Base-by-base conservation (phyloP, 2,888 invertebrate species). In the Parnassius mnemosyne region DNA sequence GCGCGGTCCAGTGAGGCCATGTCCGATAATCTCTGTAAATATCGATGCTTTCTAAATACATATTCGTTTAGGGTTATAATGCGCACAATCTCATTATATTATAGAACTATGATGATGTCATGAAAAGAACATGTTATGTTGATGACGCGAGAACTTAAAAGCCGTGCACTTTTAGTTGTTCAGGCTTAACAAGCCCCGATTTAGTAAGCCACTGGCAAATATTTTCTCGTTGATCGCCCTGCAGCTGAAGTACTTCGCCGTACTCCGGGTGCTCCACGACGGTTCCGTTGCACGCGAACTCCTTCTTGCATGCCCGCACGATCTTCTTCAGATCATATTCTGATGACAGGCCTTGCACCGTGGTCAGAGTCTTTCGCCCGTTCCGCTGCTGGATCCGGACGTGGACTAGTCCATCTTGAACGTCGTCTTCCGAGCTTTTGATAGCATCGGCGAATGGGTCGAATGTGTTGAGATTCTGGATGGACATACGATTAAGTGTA, bases 261-360 rank as follows among this genome's bases (percentile, higher is more conserved):
- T 99, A 99, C 93, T 99, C 99, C 74, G 99, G 98, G 93, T 99
- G 99, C 93, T 99, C 99, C 81, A 99, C 99, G 89, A 99, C 99
- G 86, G 99, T 99, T 89, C 99, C 99, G 96, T 99, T 99, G 95
- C 99, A 99, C 85, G 99, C 99, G 93, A 99, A 99, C 94, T 99
- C 99, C 99, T 98, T 98, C 95, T 98, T 99, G 95, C 99, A 98
- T 94, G 98, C 98, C 94, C 98, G 97, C 84, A 99, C 99, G 92
- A 99, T 99, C 94, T 99, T 99, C 93, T 99, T 99, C 94, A 99
- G 94, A 95, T 99, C 99, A 96, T 99, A 99, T 93, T 97, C 97
- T 85, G 97, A 95, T 84, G 97, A 97, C 81, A 97, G 95, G 83
- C 98, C 98, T 93, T 99, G 99, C 79, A 99, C 98, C 87, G 99